A percentile compares a stretch with the other conserved stretches of the same genome.
Evolutionary conservation across 2,888 invertebrate species (phyloP).

Genomic region (Hofmannophila pseudospretella): DNA sequence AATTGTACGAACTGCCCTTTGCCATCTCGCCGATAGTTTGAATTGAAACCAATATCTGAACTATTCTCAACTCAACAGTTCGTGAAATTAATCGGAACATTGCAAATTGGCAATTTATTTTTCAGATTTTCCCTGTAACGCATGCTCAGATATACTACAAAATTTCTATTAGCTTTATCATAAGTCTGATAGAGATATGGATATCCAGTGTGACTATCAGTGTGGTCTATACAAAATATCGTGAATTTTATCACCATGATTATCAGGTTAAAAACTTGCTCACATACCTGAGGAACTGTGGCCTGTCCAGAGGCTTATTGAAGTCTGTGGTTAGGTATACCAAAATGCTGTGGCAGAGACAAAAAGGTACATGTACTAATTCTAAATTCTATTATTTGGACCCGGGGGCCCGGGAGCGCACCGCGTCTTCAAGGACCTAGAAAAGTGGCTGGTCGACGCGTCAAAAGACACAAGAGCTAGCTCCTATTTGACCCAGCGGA

Average conservation of each 20-base stretch:
- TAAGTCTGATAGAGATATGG: conserved; percentile 42
- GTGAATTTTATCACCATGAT: conserved; percentile 47
- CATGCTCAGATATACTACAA: conserved; percentile 41
- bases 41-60: no score
- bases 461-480: no score
- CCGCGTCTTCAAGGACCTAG: no score
- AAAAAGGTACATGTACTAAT: conserved; percentile 40
- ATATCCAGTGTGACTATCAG: conserved; percentile 40
- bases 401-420: no score
- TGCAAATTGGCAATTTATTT: no score
- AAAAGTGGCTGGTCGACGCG: no score
- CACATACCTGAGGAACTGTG: conserved; percentile 36
- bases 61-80: no score
- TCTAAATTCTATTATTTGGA: no score
- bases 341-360: conserved; percentile 47
- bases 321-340: conserved; percentile 38
- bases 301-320: conserved; percentile 35
- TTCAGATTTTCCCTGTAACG: conserved; percentile 14
- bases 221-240: conserved; percentile 35
- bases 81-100: no score
- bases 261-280: conserved; percentile 37
- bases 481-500: no score
- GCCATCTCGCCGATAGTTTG: no score
- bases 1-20: no score
- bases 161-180: conserved; percentile 29